A percentile compares a stretch with the other conserved stretches of the same genome.
These are phyloP conservation scores for Ondatra zibethicus DNA, from an alignment of 2,113 vertebrate genomes.

Conservation along the genomic window DNA sequence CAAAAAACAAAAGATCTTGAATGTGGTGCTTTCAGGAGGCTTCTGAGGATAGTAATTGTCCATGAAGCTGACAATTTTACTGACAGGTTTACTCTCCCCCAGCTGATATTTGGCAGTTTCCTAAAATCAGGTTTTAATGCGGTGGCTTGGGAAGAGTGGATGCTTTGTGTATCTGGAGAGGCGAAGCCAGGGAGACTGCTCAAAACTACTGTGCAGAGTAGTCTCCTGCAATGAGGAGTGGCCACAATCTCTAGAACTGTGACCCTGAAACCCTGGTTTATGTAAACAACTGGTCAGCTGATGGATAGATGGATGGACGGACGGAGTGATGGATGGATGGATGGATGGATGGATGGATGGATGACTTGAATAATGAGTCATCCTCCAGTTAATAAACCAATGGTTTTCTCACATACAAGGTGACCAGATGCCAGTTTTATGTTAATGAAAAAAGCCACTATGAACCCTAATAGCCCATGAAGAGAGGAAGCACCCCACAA, in stretches of 20 bases:
- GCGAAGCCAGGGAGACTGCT: background rate
- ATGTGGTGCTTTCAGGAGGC: background rate
- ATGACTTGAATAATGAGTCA: background rate
- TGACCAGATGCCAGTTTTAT: background rate
- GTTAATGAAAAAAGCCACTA: background rate
- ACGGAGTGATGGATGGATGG: no score
- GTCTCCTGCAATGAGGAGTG: no score
- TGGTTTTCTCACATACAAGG: background rate
- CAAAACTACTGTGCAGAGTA: background rate
- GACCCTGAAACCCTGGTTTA: background rate
- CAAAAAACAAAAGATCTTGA: background rate
- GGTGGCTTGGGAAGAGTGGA: background rate
- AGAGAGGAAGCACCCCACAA: background rate
- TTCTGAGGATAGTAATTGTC: background rate
- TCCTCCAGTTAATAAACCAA: background rate
- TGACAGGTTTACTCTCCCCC: background rate
- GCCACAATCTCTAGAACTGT: background rate
- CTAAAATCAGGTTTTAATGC: background rate
- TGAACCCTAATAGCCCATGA: background rate
- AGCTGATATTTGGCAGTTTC: background rate
- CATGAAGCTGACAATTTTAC: background rate
- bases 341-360: background rate
- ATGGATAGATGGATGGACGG: no score
- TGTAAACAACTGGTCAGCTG: background rate
- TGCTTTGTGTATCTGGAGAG: background rate